A percentile compares a stretch with the other conserved stretches of the same genome.
These are phyloP conservation scores for Tachuris rubrigastra DNA, from an alignment of 2,113 vertebrate species.

Conservation along the genomic window DNA sequence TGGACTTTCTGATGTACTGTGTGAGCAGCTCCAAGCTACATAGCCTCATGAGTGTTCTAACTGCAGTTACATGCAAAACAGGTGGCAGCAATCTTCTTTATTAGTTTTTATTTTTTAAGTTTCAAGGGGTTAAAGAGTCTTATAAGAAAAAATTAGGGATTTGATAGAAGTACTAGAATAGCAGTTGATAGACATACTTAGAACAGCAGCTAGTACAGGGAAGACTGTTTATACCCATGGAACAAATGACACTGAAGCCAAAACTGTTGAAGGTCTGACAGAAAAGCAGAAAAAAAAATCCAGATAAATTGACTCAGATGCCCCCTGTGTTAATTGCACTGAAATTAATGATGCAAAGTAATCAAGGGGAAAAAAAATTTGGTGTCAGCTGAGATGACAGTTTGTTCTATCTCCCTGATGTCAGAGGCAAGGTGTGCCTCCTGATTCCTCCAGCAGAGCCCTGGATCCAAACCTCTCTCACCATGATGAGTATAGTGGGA, in stretches of 20 bases:
- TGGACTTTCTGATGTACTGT: fast-evolving
- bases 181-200: slow-evolving; percentile 32
- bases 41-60: neutral
- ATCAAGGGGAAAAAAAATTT: neutral
- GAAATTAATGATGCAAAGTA: neutral
- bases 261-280: neutral
- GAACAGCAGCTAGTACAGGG: neutral
- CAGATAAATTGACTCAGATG: neutral
- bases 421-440: neutral
- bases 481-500: neutral
- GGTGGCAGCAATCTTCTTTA: slow-evolving; percentile 24
- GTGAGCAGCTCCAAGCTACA: neutral
- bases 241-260: neutral
- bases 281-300: neutral
- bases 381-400: neutral
- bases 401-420: neutral
- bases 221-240: neutral
- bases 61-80: slow-evolving; percentile 13
- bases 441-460: neutral
- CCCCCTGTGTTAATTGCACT: neutral
- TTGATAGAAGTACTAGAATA: slow-evolving; percentile 32
- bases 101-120: slow-evolving; percentile 7
- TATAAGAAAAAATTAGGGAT: slow-evolving; percentile 52
- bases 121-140: slow-evolving; percentile 40
- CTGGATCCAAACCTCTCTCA: neutral